Evolutionary conservation across 92 coral and sea anemone genomes (phyloP).

Genomic region (Phymanthus crucifer): DNA sequence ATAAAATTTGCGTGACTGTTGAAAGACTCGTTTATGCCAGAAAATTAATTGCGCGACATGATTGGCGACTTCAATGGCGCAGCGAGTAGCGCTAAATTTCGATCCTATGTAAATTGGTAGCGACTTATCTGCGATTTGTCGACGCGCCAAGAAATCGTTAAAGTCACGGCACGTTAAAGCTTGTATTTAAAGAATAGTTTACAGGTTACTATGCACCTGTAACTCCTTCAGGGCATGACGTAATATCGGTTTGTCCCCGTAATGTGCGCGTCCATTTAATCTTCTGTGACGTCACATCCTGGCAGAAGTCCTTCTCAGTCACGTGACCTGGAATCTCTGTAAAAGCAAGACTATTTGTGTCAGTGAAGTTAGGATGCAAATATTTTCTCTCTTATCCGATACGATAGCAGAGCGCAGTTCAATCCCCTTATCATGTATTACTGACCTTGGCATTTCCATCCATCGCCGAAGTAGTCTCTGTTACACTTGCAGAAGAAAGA

Average conservation of each 20-base stretch:
- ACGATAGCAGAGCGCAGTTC: too few species aligned
- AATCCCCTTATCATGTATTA: too few species aligned
- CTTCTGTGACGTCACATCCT: conserved; percentile 42
- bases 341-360: too few species aligned
- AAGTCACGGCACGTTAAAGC: too few species aligned
- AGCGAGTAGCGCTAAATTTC: too few species aligned
- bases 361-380: too few species aligned
- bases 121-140: too few species aligned
- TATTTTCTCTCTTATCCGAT: too few species aligned
- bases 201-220: conserved; percentile 24
- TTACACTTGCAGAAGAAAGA: conserved; percentile 56
- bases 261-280: conserved; percentile 64
- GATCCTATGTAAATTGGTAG: too few species aligned
- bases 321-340: conserved; percentile 44
- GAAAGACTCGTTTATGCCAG: background rate
- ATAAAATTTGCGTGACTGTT: background rate
- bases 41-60: background rate
- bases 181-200: too few species aligned
- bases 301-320: conserved; percentile 54
- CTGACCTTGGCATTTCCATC: conserved; percentile 55
- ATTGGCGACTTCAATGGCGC: too few species aligned
- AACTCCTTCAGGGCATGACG: conserved; percentile 60
- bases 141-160: too few species aligned
- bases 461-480: conserved; percentile 48
- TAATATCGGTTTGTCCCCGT: conserved; percentile 37